These are phyloP conservation scores for Blastobasis adustella DNA, from an alignment of 2,888 invertebrate species.

Conservation along the genomic window DNA sequence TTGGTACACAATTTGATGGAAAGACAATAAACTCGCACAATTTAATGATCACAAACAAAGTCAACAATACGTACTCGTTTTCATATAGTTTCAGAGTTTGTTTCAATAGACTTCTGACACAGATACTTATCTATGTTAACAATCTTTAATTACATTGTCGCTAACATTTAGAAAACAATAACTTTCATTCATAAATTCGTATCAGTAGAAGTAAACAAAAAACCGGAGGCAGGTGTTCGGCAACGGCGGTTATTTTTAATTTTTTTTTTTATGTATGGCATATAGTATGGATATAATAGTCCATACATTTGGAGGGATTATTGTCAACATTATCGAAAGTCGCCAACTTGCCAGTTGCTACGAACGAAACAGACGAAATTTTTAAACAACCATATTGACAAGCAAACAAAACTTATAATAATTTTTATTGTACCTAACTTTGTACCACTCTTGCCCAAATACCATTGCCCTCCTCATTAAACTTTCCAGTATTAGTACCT, in stretches of 20 bases:
- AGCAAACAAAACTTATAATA: neutral
- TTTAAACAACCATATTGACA: neutral
- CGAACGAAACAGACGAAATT: neutral
- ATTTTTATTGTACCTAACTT: neutral
- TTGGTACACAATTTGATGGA: conserved; percentile 6
- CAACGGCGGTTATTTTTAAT: neutral
- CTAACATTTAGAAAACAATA: conserved; percentile 11
- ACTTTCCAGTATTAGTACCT: too few species aligned
- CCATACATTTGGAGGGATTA: too few species aligned
- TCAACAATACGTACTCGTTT: too few species aligned
- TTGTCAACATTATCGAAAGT: neutral
- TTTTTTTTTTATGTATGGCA: neutral
- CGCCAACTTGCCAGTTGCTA: conserved; percentile 4
- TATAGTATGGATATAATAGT: too few species aligned
- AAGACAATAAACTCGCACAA: neutral
- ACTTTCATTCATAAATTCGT: conserved; percentile 45
- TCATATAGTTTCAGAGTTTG: too few species aligned
- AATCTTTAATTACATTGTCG: neutral
- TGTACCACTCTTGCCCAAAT: too few species aligned
- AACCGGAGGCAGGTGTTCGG: conserved; percentile 47
- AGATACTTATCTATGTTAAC: neutral
- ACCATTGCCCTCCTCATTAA: too few species aligned
- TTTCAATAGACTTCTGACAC: too few species aligned
- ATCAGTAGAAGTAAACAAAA: conserved; percentile 43
- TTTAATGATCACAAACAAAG: too few species aligned